Evolutionary conservation across 2,113 vertebrate genomes (phyloP).

Genomic region (Casuarius casuarius): DNA sequence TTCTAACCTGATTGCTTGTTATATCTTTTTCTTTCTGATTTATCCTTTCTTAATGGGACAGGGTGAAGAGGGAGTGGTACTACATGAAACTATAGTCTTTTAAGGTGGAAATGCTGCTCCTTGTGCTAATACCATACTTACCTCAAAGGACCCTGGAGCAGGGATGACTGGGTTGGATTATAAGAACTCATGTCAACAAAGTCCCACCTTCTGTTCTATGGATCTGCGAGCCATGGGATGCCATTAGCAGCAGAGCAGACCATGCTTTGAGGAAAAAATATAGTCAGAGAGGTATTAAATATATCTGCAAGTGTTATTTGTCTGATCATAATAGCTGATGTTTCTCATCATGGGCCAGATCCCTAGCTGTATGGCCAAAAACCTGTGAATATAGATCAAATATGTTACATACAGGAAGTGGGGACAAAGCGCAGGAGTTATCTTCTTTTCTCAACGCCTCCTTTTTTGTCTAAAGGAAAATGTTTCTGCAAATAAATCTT

Average conservation of each 20-base stretch:
- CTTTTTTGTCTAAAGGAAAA: background rate
- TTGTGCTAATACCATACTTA: background rate
- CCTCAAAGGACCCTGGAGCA: background rate
- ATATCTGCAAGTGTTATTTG: background rate
- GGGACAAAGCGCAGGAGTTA: accelerated
- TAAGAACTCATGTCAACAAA: background rate
- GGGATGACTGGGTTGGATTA: background rate
- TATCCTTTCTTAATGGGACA: background rate
- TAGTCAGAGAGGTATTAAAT: background rate
- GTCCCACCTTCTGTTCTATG: accelerated
- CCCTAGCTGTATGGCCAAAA: background rate
- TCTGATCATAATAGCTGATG: accelerated
- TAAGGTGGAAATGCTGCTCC: background rate
- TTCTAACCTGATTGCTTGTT: background rate
- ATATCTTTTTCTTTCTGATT: background rate
- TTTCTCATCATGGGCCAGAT: background rate
- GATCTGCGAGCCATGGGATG: background rate
- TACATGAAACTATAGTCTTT: background rate
- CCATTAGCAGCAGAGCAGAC: background rate
- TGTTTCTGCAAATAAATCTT: background rate
- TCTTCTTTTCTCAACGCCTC: background rate
- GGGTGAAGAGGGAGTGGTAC: background rate
- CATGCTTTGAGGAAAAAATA: background rate
- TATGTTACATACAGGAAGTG: background rate
- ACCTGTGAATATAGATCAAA: background rate